Evolutionary conservation across 2,113 vertebrate genomes (phyloP), one percentile per base, ranked within the genome.

Genomic region (Pavo muticus): DNA sequence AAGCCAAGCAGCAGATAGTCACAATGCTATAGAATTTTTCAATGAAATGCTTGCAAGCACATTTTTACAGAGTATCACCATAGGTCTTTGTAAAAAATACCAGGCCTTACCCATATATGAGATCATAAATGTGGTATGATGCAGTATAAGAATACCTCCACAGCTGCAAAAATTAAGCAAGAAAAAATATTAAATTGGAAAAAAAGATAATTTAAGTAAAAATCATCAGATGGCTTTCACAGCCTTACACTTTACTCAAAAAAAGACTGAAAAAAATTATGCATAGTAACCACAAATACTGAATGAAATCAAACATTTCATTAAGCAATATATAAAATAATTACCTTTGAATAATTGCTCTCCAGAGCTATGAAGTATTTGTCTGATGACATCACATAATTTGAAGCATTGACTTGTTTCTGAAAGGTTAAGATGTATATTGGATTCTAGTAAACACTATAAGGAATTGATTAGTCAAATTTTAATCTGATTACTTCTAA

Each of bases 331-430:
- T 78, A 79, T 71, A 86, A 93, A 87, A 85, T 59, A 84, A 95
- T 97, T 98, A 99, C 99, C 98, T 99, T 98, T 96, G 98, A 98
- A 94, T 98, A 99, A 97, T 99, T 99, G 97, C 99, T 99, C 97
- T 99, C 99, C 83, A 99, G 98, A 83, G 98, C 98, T 23, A 98
- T 95, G 97, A 98, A 99, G 88, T 98, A 98, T 35, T 97, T 94
- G 96, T 99, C 98, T 69, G 98, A 96, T 82, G 99, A 99, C 87
- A 99, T 84, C 9, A 97, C 63, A 80, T 98, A 99, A 97, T 97
- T 98, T 84, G 97, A 98, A 94, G 99, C 99, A 91, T 98, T 98
- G 92, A 99, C 99, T 93, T 98, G 96, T 69, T 97, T 98, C 99
- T 99, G 98, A 91, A 97, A 97, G 69, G 96, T 88, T 54, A 93